Evolutionary conservation across 2,113 vertebrate genomes (phyloP), one percentile per base, ranked within the genome.

Genomic region (Brienomyrus longianalis): DNA sequence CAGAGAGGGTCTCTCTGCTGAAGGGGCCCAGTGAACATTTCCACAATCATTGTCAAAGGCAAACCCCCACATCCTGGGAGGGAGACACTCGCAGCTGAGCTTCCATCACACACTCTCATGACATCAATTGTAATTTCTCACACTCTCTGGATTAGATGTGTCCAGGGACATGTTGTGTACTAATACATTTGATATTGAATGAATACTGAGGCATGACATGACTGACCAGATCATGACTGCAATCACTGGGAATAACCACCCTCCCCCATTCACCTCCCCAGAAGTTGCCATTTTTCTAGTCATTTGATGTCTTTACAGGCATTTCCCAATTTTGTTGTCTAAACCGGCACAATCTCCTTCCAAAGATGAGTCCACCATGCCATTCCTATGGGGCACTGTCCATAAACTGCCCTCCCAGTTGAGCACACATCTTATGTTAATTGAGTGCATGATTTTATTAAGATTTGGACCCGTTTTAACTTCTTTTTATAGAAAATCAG

Each of bases 381-480:
- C 9, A 17, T 74, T 50, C 45, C 87, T 59, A 74, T 48, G 21
- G 48, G 52, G 70, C 80, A 5, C 8, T 90, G 50, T 39, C 56
- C 45, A 56, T 62, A 74, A 85, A 89, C 70, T 52, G 1, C 13
- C 83, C 92, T 84, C 86, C 59, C 17, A 5, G 43, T 23, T 84
- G 4, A 88, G 74, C 47, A 19, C 31, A 21, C 84, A 56, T 70
- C 51, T 66, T 59, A 47, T 31, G 90, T 89, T 94, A 94, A 95
- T 94, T 93, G 91, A 93, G 90, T 94, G 93, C 91, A 88, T 91
- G 91, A 91, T 91, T 93, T 91, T 92, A 93, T 93, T 94, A 89
- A 85, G 85, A 91, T 92, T 90, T 92, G 92, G 91, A 83, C 90
- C 89, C 35, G 89, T 87, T 88, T 47, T 51, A 56, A 19, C n/a